Evolutionary conservation across 2,797 vertebrate genomes (phyloP).

Genomic region (Sebastes hopkinsi): DNA sequence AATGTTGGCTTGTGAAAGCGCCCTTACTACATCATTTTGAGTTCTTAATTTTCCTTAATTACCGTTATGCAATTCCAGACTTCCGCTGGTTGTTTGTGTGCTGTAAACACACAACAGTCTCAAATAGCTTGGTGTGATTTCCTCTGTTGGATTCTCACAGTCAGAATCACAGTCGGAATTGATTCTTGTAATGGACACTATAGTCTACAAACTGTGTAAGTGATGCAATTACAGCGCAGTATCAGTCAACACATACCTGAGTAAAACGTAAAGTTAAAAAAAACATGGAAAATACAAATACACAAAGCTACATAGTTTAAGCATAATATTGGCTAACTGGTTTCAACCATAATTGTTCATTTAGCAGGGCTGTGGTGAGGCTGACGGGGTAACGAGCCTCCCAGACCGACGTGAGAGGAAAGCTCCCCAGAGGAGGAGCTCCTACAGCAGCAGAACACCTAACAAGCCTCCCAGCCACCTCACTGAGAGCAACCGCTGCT

Average conservation of each 20-base stretch:
- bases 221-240: background rate
- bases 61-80: background rate
- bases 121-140: background rate
- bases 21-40: background rate
- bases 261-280: background rate
- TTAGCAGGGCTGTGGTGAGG: background rate
- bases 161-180: background rate
- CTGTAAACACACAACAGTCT: background rate
- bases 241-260: background rate
- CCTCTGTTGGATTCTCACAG: background rate
- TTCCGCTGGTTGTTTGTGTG: background rate
- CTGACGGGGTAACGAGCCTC: constrained; percentile 3
- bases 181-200: background rate
- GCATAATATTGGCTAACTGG: background rate
- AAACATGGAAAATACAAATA: background rate
- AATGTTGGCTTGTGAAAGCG: background rate
- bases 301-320: background rate
- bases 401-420: background rate
- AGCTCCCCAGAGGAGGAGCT: constrained; percentile 16
- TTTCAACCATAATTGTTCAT: background rate
- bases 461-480: constrained; percentile 35
- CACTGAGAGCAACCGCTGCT: background rate
- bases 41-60: background rate
- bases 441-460: background rate
- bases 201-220: background rate